A percentile compares a stretch with the other conserved stretches of the same genome.
These are phyloP conservation scores for Melipona beecheii DNA, from an alignment of 2,888 invertebrate species.

Conservation along the genomic window DNA sequence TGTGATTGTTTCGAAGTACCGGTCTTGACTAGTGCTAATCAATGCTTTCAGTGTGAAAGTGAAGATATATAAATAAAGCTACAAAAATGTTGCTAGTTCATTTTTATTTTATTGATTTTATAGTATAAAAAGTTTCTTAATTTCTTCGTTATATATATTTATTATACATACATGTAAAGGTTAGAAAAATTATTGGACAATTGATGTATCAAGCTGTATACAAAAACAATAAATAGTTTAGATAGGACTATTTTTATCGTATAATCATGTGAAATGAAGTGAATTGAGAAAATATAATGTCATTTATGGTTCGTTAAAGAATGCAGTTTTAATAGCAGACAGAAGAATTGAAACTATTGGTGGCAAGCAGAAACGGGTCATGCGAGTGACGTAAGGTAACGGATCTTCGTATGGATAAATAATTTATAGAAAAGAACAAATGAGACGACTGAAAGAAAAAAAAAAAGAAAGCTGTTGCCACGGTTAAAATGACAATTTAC, in stretches of 20 bases:
- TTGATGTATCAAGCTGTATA: conserved; percentile 16
- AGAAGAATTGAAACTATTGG: conserved; percentile 25
- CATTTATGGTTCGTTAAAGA: conserved; percentile 46
- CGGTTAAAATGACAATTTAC: not conserved
- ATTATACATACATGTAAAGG: conserved; percentile 39
- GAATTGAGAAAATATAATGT: conserved; percentile 34
- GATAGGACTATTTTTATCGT: conserved; percentile 19
- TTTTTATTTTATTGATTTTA: not conserved
- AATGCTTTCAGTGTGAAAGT: conserved; percentile 15
- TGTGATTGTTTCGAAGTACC: conserved; percentile 42
- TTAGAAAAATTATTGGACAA: conserved; percentile 51
- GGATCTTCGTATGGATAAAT: conserved; percentile 56
- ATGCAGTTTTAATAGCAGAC: conserved; percentile 38
- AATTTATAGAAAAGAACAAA: conserved; percentile 24
- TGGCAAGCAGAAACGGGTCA: conserved; percentile 63
- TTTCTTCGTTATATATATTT: not conserved
- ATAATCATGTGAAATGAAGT: conserved; percentile 19
- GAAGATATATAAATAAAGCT: not conserved
- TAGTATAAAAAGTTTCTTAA: conserved; percentile 6
- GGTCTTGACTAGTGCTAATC: conserved; percentile 1
- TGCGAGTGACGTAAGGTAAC: conserved; percentile 79
- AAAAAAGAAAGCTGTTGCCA: not conserved
- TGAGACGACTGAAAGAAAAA: not conserved
- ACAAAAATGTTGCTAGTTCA: not conserved
- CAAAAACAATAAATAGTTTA: conserved; percentile 9